Base-by-base conservation (phyloP, 2,797 vertebrate species). In the Linurgus olivaceus region DNA sequence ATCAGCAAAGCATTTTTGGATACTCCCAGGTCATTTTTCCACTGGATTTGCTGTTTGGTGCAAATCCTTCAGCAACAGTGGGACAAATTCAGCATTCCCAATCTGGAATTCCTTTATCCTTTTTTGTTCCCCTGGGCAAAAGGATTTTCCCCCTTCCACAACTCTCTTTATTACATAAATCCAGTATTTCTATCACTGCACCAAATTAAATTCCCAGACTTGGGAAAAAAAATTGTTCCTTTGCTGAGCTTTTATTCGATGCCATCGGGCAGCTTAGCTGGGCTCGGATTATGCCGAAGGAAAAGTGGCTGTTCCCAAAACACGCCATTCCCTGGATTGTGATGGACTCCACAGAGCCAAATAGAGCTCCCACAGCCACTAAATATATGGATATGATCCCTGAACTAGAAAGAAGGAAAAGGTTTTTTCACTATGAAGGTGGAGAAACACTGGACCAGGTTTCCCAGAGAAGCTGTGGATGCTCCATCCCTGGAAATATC, bases 1-100 rank as follows among this genome's bases (percentile, higher is more conserved):
- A 8, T 28, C 4, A 48, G 10, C 18, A 76, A 79, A 88, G 6
- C 8, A 55, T 42, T 51, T 50, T 40, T 35, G 2, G 40, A 44
- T 16, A 5, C 1, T 57, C 37, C 19, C 47, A 21, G 9, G 6
- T 37, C 0, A 0, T 10, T 66, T 83, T 83, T 35, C 11, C 33
- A 13, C 25, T 23, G 26, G 1, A n/a, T 90, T 88, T 38, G 14
- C 9, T 76, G 17, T 40, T 57, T 61, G 42, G 29, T 44, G 38
- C 18, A 44, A 79, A 24, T 6, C 55, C 40, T 7, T 88, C 40
- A 48, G 62, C 19, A 72, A 8, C 0, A 73, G 29, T 47, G 47
- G 77, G 67, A n/a, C 3, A 24, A 58, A 21, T 23, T 29, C 66
- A 13, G 2, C 21, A 12, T 57, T 74, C 59, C 33, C 76, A 62